Evolutionary conservation across 2,888 invertebrate species (phyloP), one percentile per base, ranked within the genome.

Genomic region (Physocephala rufipes): DNA sequence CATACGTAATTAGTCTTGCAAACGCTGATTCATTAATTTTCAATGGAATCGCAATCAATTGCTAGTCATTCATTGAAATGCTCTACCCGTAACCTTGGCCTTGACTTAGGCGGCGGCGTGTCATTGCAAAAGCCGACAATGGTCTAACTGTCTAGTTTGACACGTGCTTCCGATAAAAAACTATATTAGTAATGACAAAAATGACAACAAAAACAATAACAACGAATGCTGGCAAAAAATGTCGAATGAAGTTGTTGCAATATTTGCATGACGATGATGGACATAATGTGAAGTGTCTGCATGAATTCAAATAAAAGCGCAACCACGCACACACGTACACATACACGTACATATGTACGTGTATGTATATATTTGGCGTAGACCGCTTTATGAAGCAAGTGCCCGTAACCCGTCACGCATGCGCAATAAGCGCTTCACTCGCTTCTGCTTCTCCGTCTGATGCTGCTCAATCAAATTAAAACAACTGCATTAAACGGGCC

Each of bases 161-260:
- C 84, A 83, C 84, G 84, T 84, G 84, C 84, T 83, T 81, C 82
- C 83, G 82, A 84, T 80, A 79, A 74, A 74, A 36, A 36, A 9
- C 9, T 7, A 36, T 9, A 36, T 7, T 9, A 36, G 55, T 53
- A 66, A 74, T 66, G 71, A 74, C 70, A 72, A 73, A n/a, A n/a
- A 21, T n/a, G 51, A 26, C 28, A 4, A 45, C 62, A 19, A 58
- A 9, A 51, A 65, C 65, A 65, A 21, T 53, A 53, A 51, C 63
- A 21, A 63, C 36, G 45, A 13, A 24, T 59, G 16, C 24, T 28
- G 12, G 21, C 47, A 24, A 16, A 21, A 12, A n/a, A 47, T 15
- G 21, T 36, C 1, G 24, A 15, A 4, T 58, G n/a, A 51, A 49
- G 28, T 51, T 65, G 19, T 19, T 65, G 55, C 55, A 36, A 24